These are phyloP conservation scores for Acanthisitta chloris DNA, from an alignment of 2,113 vertebrate species.

Conservation along the genomic window DNA sequence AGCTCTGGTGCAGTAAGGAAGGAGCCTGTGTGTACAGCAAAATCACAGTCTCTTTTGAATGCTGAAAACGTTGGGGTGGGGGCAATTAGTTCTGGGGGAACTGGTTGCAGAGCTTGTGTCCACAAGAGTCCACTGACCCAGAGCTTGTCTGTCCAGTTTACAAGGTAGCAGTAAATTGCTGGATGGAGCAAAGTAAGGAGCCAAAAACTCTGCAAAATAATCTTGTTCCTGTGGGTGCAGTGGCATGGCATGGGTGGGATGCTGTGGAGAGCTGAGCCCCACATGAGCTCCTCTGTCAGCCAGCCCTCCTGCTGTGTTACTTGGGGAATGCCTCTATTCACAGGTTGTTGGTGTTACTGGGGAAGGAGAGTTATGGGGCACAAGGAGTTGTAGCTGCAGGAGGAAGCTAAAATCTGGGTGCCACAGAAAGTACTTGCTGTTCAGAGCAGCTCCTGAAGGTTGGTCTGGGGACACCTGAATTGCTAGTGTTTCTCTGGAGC, in stretches of 20 bases:
- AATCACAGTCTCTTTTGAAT: background rate
- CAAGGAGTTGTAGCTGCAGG: background rate
- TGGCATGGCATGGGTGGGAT: background rate
- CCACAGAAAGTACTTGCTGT: background rate
- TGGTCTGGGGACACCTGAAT: background rate
- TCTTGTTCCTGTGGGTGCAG: background rate
- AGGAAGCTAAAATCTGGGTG: background rate
- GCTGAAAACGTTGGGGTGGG: background rate
- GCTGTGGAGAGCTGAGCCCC: background rate
- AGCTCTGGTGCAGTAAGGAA: background rate
- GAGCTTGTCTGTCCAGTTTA: background rate
- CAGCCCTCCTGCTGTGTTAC: background rate
- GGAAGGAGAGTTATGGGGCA: background rate
- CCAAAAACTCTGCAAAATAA: background rate
- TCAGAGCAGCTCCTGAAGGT: background rate
- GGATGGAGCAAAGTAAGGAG: background rate
- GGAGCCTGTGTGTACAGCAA: background rate
- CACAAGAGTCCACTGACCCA: background rate
- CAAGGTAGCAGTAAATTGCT: background rate
- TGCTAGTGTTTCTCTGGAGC: background rate
- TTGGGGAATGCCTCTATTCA: background rate
- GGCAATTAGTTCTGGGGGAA: background rate
- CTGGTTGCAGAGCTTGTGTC: background rate
- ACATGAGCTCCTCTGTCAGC: background rate
- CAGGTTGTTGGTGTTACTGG: background rate